phyloP scores from a whole-genome alignment of 2,797 vertebrate species.

The Vultur gryphus region DNA sequence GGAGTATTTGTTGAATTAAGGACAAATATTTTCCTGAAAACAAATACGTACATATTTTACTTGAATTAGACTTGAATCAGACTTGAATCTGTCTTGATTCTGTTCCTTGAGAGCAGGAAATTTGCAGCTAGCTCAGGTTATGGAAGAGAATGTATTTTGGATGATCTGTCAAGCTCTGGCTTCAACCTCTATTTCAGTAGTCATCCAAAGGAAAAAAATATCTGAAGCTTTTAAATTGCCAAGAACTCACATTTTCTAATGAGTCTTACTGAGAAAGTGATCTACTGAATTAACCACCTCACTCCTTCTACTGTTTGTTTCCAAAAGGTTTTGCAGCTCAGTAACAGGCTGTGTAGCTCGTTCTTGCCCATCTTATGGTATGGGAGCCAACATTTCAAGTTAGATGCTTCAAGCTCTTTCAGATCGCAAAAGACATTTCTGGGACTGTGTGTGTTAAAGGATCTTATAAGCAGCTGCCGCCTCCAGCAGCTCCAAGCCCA shows the following conservation, averaged over 20 bases:
- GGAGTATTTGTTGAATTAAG: background rate
- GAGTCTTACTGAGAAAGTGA: background rate
- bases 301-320: background rate
- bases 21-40: background rate
- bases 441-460: background rate
- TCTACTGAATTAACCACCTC: background rate
- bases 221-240: background rate
- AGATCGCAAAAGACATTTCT: background rate
- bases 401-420: background rate
- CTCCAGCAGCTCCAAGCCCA: background rate
- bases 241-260: background rate
- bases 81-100: too few species aligned
- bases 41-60: background rate
- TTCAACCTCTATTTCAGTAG: background rate
- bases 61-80: background rate
- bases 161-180: background rate
- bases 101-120: background rate
- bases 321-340: background rate
- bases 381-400: background rate
- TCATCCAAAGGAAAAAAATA: background rate
- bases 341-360: background rate
- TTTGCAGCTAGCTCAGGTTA: background rate
- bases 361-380: background rate
- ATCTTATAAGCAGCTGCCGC: fast-evolving
- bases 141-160: background rate